These are phyloP conservation scores for Phrynosoma blainvillii DNA, from an alignment of 2,113 vertebrate species.

Conservation along the genomic window DNA sequence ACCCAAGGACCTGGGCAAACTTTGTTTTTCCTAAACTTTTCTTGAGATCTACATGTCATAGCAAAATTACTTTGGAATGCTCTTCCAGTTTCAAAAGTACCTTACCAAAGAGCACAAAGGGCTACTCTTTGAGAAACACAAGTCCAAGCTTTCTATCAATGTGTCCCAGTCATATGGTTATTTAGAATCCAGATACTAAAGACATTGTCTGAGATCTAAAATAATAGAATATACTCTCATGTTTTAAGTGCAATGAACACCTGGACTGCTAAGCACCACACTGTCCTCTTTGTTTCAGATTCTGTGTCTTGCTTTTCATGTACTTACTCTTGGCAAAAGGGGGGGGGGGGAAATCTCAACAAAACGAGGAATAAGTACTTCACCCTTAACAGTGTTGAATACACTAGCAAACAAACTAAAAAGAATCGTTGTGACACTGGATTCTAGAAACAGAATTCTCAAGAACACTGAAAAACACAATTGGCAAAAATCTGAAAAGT, in stretches of 20 bases:
- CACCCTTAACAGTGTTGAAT: background rate
- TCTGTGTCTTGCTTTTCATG: background rate
- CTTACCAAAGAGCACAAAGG: background rate
- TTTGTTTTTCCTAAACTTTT: background rate
- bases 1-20: background rate
- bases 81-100: background rate
- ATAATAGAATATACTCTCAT: background rate
- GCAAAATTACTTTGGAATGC: background rate
- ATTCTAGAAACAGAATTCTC: background rate
- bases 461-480: background rate
- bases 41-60: background rate
- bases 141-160: background rate
- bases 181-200: background rate
- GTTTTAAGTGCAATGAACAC: background rate
- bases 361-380: background rate
- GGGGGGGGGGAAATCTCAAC: background rate
- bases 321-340: no score
- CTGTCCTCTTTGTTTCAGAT: background rate
- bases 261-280: background rate
- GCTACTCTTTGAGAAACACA: background rate
- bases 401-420: background rate
- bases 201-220: background rate
- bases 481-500: background rate
- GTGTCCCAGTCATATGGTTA: background rate
- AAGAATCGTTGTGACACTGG: background rate